phyloP scores from a whole-genome alignment of 37 sponge, comb jelly and placozoan genomes.

The Lycopodina hypogea region DNA sequence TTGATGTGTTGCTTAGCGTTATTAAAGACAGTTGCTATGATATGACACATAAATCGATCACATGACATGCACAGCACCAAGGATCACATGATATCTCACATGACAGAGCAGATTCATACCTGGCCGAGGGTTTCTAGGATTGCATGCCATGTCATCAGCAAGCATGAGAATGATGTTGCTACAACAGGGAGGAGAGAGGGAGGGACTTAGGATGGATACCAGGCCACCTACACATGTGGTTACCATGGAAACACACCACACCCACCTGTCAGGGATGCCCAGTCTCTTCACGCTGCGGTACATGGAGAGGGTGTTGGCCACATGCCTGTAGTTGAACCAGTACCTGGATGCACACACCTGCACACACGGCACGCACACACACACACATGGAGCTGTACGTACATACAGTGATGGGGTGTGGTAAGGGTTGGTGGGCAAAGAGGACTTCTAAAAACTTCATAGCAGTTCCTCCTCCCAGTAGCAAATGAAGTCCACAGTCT shows the following conservation, averaged over 20 bases:
- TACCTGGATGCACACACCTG: conserved; percentile 91
- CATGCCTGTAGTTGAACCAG: conserved; percentile 99
- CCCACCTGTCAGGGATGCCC: conserved; percentile 90
- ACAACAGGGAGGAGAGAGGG: background rate
- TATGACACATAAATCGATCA: background rate
- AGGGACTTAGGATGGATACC: too few species aligned
- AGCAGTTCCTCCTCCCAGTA: too few species aligned
- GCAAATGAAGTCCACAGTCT: background rate
- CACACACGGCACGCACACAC: background rate
- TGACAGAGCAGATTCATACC: conserved; percentile 33
- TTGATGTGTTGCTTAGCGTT: conserved; percentile 83
- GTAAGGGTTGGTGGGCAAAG: background rate
- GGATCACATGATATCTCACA: conserved; percentile 1
- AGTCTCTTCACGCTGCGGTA: conserved; percentile 96
- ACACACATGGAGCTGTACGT: background rate
- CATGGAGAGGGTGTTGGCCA: conserved; percentile 93
- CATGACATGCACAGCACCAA: background rate
- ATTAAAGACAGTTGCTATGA: conserved; percentile 77
- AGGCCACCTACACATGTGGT: too few species aligned
- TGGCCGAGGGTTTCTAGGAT: conserved; percentile 88
- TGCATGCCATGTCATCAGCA: conserved; percentile 98
- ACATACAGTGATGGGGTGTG: background rate
- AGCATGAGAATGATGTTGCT: conserved; percentile 99
- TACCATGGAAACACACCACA: too few species aligned
- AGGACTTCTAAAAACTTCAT: background rate